Conservation (phyloP, 35 echinoderm and acorn worm genomes). For the Lytechinus pictus region DNA sequence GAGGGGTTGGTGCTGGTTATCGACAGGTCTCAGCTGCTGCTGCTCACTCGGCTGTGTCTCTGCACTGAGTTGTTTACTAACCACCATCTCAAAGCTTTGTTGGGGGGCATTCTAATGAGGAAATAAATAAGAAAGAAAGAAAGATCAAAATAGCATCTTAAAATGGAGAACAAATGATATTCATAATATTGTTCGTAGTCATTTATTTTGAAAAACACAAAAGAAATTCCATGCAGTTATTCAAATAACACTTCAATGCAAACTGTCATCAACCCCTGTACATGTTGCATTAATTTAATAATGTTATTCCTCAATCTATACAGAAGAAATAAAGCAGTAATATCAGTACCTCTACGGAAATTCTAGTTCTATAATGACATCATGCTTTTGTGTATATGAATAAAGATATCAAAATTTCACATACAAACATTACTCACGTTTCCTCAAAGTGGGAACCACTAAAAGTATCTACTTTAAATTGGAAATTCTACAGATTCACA, state of each 20-base stretch:
- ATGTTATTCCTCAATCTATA: not conserved
- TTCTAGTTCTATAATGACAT: not conserved
- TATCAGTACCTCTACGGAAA: not conserved
- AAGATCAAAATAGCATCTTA: not conserved
- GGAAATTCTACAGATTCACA: not conserved
- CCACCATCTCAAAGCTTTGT: constrained; percentile 40
- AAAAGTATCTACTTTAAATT: not conserved
- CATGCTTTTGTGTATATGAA: not conserved
- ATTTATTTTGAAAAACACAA: not conserved
- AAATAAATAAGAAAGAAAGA: constrained; percentile 6
- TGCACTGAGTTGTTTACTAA: not conserved
- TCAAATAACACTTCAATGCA: constrained; percentile 2
- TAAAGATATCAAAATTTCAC: not conserved
- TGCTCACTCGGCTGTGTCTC: not conserved
- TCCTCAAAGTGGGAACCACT: not conserved
- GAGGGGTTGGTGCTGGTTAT: constrained; percentile 37
- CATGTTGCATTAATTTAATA: not conserved
- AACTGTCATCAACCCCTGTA: not conserved
- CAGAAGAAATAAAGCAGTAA: not conserved
- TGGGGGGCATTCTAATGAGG: constrained; percentile 30
- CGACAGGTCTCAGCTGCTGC: not conserved
- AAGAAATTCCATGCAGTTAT: not conserved
- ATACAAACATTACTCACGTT: constrained; percentile 3
- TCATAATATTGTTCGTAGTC: not conserved
- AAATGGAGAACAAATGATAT: not conserved